Conservation (phyloP, 2,113 vertebrate genomes). For the Colaptes auratus region DNA sequence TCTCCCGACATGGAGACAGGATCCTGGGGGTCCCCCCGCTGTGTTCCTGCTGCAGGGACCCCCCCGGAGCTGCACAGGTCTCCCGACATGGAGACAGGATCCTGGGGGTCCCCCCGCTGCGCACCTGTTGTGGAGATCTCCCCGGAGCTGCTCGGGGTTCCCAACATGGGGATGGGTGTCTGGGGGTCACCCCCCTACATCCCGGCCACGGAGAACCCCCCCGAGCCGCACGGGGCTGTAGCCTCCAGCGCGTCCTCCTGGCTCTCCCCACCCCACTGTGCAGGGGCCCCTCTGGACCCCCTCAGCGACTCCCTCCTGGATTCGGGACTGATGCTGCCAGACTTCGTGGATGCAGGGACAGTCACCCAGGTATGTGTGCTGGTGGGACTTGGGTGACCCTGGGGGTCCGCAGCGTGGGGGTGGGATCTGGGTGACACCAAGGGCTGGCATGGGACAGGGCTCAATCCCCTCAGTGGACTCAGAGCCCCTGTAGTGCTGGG, state of each 20-base stretch:
- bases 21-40: not conserved
- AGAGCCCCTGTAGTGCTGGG: not conserved
- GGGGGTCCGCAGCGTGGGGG: not conserved
- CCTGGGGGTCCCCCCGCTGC: not conserved
- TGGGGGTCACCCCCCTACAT: not conserved
- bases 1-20: too few relatives aligned
- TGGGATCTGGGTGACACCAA: fast-evolving
- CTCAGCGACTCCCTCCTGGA: not conserved
- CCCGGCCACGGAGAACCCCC: not conserved
- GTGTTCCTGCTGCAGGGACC: fast-evolving
- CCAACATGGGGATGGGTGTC: fast-evolving
- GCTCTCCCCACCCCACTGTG: not conserved
- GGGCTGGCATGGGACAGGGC: not conserved
- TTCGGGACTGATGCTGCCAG: not conserved
- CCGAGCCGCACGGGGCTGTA: not conserved
- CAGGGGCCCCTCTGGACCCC: not conserved
- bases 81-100: conserved; percentile 25
- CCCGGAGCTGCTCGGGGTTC: not conserved
- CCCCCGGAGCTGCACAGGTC: not conserved
- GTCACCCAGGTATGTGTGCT: conserved; percentile 24
- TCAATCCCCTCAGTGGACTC: fast-evolving
- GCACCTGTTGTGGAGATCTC: conserved; percentile 29
- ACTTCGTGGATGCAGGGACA: not conserved
- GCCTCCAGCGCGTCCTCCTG: not conserved
- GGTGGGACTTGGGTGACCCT: not conserved